Evolutionary conservation across 30 jellyfish, hydroid and myxozoan genomes (phyloP).

Genomic region (Turritopsis rubra): DNA sequence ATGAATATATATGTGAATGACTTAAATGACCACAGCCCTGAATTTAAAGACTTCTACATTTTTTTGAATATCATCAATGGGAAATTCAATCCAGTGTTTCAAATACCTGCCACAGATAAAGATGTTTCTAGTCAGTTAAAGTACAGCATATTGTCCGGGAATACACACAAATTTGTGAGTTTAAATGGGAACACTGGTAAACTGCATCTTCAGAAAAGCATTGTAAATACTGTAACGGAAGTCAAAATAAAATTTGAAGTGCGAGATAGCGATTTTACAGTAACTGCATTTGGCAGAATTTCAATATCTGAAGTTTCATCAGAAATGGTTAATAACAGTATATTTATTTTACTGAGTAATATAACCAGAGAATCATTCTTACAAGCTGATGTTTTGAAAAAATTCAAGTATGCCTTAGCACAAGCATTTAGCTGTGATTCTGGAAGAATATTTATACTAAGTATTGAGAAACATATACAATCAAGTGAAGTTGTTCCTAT

Average conservation of each 20-base stretch:
- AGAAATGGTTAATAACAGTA: conserved; percentile 64
- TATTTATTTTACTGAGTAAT: conserved; percentile 53
- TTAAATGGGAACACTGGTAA: conserved; percentile 62
- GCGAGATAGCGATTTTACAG: conserved; percentile 52
- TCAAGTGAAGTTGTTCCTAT: conserved; percentile 26
- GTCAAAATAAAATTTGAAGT: conserved; percentile 59
- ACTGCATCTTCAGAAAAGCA: conserved; percentile 54
- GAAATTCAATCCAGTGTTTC: conserved; percentile 42
- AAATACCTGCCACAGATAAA: conserved; percentile 80
- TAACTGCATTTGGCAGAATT: conserved; percentile 55
- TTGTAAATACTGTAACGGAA: conserved; percentile 66
- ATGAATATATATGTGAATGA: conserved; percentile 54
- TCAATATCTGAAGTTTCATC: conserved; percentile 50
- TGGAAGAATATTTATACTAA: conserved; percentile 60
- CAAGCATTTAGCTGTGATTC: conserved; percentile 72
- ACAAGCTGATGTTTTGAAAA: conserved; percentile 36
- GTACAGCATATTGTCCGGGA: conserved; percentile 58
- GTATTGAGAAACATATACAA: conserved; percentile 42
- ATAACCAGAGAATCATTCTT: conserved; percentile 54
- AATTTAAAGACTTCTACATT: conserved; percentile 67
- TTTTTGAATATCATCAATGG: conserved; percentile 67
- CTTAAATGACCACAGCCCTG: conserved; percentile 86
- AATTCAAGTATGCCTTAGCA: conserved; percentile 70
- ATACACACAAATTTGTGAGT: conserved; percentile 57
- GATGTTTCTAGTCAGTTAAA: conserved; percentile 56